phyloP scores from a whole-genome alignment of 2,113 vertebrate genomes.

The Oplegnathus fasciatus region DNA sequence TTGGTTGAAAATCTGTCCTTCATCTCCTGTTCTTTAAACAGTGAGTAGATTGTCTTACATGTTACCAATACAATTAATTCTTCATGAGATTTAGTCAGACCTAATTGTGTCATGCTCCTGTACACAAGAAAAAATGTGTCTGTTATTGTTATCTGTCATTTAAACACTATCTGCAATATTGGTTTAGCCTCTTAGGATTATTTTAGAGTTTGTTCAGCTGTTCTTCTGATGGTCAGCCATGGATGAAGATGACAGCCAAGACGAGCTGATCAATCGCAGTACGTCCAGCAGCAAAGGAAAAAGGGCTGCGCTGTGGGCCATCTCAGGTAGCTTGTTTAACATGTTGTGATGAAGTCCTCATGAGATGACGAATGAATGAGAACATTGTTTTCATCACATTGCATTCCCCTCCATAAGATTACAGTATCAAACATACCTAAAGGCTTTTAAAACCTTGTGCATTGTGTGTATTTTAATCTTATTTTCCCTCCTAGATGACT shows the following conservation, averaged over 20 bases:
- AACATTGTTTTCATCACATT: not conserved
- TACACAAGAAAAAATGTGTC: not conserved
- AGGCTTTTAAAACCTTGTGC: not conserved
- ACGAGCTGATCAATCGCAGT: conserved; percentile 89
- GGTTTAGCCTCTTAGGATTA: not conserved
- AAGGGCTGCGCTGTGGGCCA: conserved; percentile 65
- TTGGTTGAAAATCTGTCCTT: not conserved
- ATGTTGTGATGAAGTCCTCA: not conserved
- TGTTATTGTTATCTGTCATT: not conserved
- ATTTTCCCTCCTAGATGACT: conserved; percentile 80
- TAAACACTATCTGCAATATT: not conserved
- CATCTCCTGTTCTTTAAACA: not conserved
- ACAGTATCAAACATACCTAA: not conserved
- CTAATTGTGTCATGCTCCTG: not conserved
- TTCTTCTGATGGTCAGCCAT: conserved; percentile 88
- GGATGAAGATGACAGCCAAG: conserved; percentile 94
- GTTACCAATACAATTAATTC: not conserved
- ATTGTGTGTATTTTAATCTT: not conserved
- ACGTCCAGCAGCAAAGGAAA: conserved; percentile 82
- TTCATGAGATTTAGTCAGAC: not conserved
- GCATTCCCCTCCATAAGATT: not conserved
- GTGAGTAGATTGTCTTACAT: not conserved
- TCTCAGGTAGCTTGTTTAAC: conserved; percentile 84
- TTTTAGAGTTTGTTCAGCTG: not conserved
- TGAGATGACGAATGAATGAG: not conserved